phyloP scores from a whole-genome alignment of 2,888 invertebrate species.

The Eledone cirrhosa region DNA sequence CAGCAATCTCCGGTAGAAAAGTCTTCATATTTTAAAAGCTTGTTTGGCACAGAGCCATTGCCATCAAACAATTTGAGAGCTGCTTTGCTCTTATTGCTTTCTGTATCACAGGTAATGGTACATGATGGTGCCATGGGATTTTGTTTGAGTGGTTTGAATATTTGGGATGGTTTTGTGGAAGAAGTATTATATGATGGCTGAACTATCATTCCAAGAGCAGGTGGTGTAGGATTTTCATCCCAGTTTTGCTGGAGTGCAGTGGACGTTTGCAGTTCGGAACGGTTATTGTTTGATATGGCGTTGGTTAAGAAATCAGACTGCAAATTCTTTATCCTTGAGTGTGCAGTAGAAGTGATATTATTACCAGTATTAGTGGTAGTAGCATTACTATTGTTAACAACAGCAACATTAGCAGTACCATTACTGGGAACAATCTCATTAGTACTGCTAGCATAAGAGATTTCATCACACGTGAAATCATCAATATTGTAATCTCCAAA shows the following conservation, averaged over 20 bases:
- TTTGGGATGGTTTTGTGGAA: slow-evolving; percentile 14
- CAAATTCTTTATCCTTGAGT: neutral
- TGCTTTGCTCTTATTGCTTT: neutral
- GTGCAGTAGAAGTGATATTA: neutral
- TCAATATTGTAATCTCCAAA: slow-evolving; percentile 9
- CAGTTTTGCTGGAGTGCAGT: slow-evolving; percentile 12
- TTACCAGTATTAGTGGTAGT: slow-evolving; percentile 11
- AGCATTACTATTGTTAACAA: neutral
- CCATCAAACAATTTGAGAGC: slow-evolving; percentile 10
- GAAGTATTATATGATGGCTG: neutral
- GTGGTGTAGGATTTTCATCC: slow-evolving; percentile 3
- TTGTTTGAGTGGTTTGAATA: slow-evolving; percentile 16
- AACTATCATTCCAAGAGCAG: neutral
- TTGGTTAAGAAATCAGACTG: neutral
- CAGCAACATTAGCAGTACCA: neutral
- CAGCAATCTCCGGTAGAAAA: slow-evolving; percentile 4
- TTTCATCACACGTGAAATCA: slow-evolving; percentile 19
- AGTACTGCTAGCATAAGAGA: neutral
- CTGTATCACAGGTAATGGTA: slow-evolving; percentile 13
- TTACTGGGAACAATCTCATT: neutral
- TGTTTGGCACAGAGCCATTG: neutral
- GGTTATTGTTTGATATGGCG: neutral
- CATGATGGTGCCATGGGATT: neutral
- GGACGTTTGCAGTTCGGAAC: slow-evolving; percentile 16
- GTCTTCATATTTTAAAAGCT: slow-evolving; percentile 13